These are phyloP conservation scores for Brachyptera risi DNA, from an alignment of 2,888 invertebrate species.

Conservation along the genomic window DNA sequence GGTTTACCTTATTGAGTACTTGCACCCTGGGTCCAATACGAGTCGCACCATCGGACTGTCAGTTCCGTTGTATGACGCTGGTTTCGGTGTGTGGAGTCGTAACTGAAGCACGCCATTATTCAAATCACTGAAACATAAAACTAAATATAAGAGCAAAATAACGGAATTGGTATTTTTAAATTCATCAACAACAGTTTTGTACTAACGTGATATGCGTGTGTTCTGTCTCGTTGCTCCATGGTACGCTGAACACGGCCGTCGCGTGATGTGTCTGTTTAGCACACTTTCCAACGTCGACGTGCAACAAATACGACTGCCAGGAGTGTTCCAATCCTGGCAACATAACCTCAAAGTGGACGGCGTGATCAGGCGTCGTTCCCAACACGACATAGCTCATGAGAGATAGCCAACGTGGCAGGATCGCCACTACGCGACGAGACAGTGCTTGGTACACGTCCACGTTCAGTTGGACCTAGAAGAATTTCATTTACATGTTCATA, in stretches of 20 bases:
- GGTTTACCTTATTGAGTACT: constrained; percentile 65
- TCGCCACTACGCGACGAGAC: constrained; percentile 38
- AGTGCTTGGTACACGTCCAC: constrained; percentile 58
- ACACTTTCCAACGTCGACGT: constrained; percentile 52
- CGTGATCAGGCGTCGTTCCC: constrained; percentile 53
- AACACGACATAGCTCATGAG: constrained; percentile 41
- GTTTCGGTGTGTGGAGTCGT: constrained; percentile 53
- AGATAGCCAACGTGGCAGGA: constrained; percentile 26
- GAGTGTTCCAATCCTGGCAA: constrained; percentile 54
- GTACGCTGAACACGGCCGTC: constrained; percentile 57
- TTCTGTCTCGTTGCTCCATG: constrained; percentile 61
- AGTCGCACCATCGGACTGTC: constrained; percentile 54
- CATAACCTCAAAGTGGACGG: constrained; percentile 58
- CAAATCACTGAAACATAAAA: constrained; percentile 42
- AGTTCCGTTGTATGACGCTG: constrained; percentile 44
- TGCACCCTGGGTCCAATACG: constrained; percentile 65
- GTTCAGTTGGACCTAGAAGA: constrained; percentile 56
- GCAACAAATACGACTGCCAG: constrained; percentile 57
- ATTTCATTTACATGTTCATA: too few species aligned
- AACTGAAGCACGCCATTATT: constrained; percentile 54
- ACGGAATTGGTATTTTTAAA: too few species aligned
- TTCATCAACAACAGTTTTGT: too few species aligned
- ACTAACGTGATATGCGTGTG: constrained; percentile 60
- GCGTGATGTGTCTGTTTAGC: constrained; percentile 52
- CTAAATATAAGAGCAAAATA: not conserved